Base-by-base conservation (phyloP, 2,113 vertebrate genomes). In the Amphiprion percula region DNA sequence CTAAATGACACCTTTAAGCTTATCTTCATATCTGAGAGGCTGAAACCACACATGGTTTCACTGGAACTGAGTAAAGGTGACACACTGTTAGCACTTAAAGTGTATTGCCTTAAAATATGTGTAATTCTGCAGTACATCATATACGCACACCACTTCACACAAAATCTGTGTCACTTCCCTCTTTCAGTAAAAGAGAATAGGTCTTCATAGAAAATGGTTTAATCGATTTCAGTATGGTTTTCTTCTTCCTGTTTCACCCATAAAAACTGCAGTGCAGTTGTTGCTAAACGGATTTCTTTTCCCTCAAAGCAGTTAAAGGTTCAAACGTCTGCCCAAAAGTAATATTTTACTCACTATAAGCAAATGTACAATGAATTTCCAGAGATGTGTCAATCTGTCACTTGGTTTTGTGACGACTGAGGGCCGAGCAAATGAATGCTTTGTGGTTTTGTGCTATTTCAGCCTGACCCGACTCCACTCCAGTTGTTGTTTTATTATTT, bases 111-210 rank as follows among this genome's bases (percentile, higher is more conserved):
- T 4, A 23, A 54, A 54, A 23, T 24, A 21, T 37, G 33, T 10
- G 28, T 0, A 21, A 33, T 12, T 41, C 12, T 68, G 56, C 24
- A 26, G n/a, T 1, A 24, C 28, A 7, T 55, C 52, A 12, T 5
- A 24, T 16, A 76, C 61, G 44, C 17, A 37, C 58, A 11, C 19
- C 26, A 24, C 24, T 24, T 28, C 14, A 50, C 63, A 55, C 21
- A 52, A 54, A 67, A 46, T 72, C 30, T 5, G 72, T 67, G 24
- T 83, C 74, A 90, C 68, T 91, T 91, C 86, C 84, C 39, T 70
- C 1, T 90, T 91, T 79, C 12, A 4, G 46, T 64, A 64, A 87
- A 66, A 70, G 30, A 67, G 41, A 84, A 70, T 64, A n/a, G 15
- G 17, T 88, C 53, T 81, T 80, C 59, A 19, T 7, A 68, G 73